Evolutionary conservation across 2,888 invertebrate species (phyloP), one percentile per base, ranked within the genome.

Genomic region (Argynnis bischoffii): DNA sequence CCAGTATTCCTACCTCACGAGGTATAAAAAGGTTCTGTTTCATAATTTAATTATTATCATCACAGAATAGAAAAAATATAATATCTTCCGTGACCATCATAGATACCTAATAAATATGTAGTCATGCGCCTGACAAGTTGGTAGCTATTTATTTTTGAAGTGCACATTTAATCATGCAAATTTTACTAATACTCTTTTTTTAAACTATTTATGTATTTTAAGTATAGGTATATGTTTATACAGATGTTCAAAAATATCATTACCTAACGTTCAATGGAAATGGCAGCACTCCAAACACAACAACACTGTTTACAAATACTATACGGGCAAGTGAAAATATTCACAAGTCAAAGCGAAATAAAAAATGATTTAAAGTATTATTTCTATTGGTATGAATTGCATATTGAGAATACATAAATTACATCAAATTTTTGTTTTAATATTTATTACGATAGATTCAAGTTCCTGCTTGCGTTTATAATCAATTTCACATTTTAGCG

Each of bases 271-370:
- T 84, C 77, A 80, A 80, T 79, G 73, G 78, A 76, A 76, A 71
- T 82, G 80, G 80, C 83, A 81, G 69, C 63, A 70, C 71, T 82
- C 82, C 81, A 83, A 81, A 59, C 61, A 72, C 65, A 74, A 75
- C 74, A 69, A 65, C 64, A 35, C 72, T 82, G 80, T 85, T 86
- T 85, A 82, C 78, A 80, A 86, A 85, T 79, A 87, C 63, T 77
- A 67, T 65, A 71, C 66, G 67, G 57, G 64, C 71, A 57, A 74
- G 76, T 73, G 67, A 75, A 77, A 74, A 75, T 69, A 74, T 63
- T 67, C 70, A 64, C 68, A 63, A 59, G 54, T 35, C 57, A 51
- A 57, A 59, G 47, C 61, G 57, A 64, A 64, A 63, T 63, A 35
- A 60, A 31, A 66, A 64, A 63, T 64, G 59, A 71, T 66, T 68